Conservation (phyloP, 2,888 invertebrate species). For the Euplexia lucipara region DNA sequence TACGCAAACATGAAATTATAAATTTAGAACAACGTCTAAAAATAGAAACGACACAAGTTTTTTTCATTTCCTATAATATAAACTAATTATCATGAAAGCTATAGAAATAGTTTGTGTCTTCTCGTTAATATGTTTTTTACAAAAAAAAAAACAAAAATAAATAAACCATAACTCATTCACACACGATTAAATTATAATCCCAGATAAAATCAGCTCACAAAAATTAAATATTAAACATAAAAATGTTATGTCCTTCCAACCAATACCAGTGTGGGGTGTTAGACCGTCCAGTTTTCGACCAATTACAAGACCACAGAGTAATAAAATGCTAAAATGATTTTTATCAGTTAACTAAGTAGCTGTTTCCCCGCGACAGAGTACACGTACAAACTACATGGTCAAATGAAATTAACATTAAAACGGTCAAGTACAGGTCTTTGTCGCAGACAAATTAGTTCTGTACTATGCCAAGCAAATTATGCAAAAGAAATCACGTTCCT, state of each 20-base stretch:
- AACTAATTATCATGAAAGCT: too few relatives aligned
- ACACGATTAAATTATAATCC: constrained; percentile 16
- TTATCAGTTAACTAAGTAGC: constrained; percentile 46
- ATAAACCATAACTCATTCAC: constrained; percentile 36
- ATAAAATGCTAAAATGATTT: constrained; percentile 72
- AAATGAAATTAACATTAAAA: too few relatives aligned
- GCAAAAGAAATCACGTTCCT: too few relatives aligned
- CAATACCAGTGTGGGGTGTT: constrained; percentile 46
- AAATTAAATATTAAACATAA: constrained; percentile 24
- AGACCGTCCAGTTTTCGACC: constrained; percentile 62
- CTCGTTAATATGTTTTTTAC: not conserved
- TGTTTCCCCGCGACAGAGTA: constrained; percentile 3
- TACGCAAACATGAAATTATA: too few relatives aligned
- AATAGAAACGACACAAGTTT: too few relatives aligned
- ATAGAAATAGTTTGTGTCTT: too few relatives aligned
- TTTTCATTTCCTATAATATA: too few relatives aligned
- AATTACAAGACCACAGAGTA: constrained; percentile 73
- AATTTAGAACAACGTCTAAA: too few relatives aligned
- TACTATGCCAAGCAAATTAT: too few relatives aligned
- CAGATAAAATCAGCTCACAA: constrained; percentile 28
- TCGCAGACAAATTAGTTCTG: too few relatives aligned
- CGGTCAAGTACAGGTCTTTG: too few relatives aligned
- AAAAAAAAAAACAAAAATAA: not conserved
- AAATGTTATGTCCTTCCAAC: constrained; percentile 29
- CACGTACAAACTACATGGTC: not conserved